Evolutionary conservation across 2,888 invertebrate genomes (phyloP), one percentile per base, ranked within the genome.

Genomic region (Trichogramma evanescens): DNA sequence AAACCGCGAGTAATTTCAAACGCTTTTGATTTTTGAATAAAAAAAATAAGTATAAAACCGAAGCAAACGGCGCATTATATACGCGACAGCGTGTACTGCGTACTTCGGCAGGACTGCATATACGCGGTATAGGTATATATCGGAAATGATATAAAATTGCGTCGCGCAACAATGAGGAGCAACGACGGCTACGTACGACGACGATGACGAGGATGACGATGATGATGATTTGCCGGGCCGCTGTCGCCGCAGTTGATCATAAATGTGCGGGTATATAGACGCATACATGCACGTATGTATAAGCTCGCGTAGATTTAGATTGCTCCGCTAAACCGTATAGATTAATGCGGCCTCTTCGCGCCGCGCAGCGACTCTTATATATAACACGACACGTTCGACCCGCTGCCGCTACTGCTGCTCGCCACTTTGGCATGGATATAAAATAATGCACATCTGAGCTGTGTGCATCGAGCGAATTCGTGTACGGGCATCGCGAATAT

Each of bases 131-230:
- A 26, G 26, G 26, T 26, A 26, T 72, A 73, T 76, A 77, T 77
- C 77, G 77, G 76, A 77, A 77, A 77, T 77, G 74, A 77, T 77
- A 77, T 76, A 77, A 77, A 77, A 77, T 77, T 77, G 77, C 77
- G 76, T 77, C 72, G 76, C 72, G 26, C 49, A 6, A 49, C 6
- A 7, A 6, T 10, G 49, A 49, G 48, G 13, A 13, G 13, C 10
- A 10, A 48, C 9, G 48, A 6, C n/a, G 26, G 26, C 48, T 48
- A 48, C 13, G 6, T 5, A 13, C 48, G 10, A 26, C 26, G 26
- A 26, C 26, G 26, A 26, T 26, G 26, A 26, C 26, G 26, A 26
- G 26, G 26, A 26, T 26, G 26, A 26, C 2, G 26, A 26, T 26
- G 26, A 26, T 26, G 6, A 3, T n/a, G 10, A 10, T 10, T 48